Evolutionary conservation across 2,888 invertebrate genomes (phyloP), one percentile per base, ranked within the genome.

Genomic region (Eupeodes latifasciatus): DNA sequence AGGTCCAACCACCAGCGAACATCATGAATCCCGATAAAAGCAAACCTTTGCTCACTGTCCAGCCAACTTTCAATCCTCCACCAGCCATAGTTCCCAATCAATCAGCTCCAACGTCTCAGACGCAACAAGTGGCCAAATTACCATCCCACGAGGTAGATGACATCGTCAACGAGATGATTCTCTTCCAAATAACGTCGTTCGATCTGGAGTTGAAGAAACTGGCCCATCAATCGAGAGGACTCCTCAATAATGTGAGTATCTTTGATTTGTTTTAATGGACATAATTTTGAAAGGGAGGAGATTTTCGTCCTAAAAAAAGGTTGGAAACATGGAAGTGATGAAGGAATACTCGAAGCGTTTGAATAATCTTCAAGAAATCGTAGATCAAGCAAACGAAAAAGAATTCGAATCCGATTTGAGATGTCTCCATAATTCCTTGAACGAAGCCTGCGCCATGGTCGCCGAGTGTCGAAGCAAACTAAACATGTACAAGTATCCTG

Each of bases 201-300:
- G 95, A 96, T 91, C 93, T 94, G 89, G 96, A 97, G 90, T 91
- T 97, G 34, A 94, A 95, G 85, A 95, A 95, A 83, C 94, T 96
- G 89, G 94, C 95, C 89, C 92, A 94, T 14, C 95, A 95, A 81
- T 95, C 95, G 0, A 93, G 93, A 27, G 93, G 94, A 34, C 92
- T 95, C 4, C 87, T 93, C 2, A 89, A 89, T 27, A 91, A 91
- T 85, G 92, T 93, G 69, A 85, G 81, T 72, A 59, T 0, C 7
- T 49, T 36, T 19, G 2, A n/a, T 64, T 51, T 6, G 14, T 34
- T 51, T 11, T 57, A 3, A n/a, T 1, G 11, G 7, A 7, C 5
- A 34, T 34, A 14, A 12, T 34, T 59, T 36, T 36, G 1, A 36
- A 59, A 0, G 6, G 2, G 14, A 27, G 3, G 0, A 27, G 27